phyloP scores from a whole-genome alignment of 2,888 invertebrate genomes.

The Rhagophthalmus giganteus region DNA sequence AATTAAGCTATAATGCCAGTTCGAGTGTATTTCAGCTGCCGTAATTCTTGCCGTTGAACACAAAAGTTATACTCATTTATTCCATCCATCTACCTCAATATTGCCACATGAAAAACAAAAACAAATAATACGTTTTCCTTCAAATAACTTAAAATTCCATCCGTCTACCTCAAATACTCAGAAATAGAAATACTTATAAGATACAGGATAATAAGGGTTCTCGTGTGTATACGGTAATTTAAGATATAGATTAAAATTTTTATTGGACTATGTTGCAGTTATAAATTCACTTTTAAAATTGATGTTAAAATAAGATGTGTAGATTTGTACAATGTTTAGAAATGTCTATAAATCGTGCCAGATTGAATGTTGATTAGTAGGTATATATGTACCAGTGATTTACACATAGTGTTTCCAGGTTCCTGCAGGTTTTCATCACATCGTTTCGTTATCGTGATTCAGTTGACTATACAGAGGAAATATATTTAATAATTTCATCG shows the following conservation, averaged over 20 bases:
- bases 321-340: constrained; percentile 45
- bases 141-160: constrained; percentile 49
- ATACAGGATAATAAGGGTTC: constrained; percentile 55
- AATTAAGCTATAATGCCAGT: constrained; percentile 26
- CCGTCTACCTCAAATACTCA: constrained; percentile 55
- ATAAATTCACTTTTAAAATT: constrained; percentile 46
- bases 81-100: constrained; percentile 75
- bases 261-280: constrained; percentile 50
- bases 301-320: constrained; percentile 47
- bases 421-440: constrained; percentile 29
- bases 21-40: constrained; percentile 31
- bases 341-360: constrained; percentile 41
- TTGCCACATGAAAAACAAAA: constrained; percentile 34
- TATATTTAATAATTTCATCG: constrained; percentile 30
- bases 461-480: constrained; percentile 10
- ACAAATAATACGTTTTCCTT: constrained; percentile 19
- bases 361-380: constrained; percentile 39
- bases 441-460: constrained; percentile 18
- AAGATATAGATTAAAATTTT: constrained; percentile 33
- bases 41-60: constrained; percentile 32
- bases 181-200: constrained; percentile 36
- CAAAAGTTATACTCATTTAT: too few relatives aligned
- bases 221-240: constrained; percentile 54
- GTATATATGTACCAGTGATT: constrained; percentile 35
- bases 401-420: constrained; percentile 31